Conservation (phyloP, 1,140 invertebrate species). For the Zelostemma sp. region DNA sequence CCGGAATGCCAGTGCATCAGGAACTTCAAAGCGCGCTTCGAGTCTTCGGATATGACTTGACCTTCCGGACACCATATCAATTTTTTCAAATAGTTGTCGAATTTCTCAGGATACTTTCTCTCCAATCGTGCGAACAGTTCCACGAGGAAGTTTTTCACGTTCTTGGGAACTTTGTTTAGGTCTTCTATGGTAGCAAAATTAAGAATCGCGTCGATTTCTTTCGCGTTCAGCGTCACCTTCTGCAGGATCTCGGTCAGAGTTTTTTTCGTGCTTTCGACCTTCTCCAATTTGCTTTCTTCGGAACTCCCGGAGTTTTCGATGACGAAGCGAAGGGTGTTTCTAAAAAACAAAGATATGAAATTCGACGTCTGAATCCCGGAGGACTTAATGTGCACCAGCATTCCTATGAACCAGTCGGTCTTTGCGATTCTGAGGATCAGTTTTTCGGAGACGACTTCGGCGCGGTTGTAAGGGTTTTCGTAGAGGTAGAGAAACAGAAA, state of each 20-base stretch:
- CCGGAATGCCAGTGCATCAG: slow-evolving; percentile 58
- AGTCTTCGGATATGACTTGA: slow-evolving; percentile 20
- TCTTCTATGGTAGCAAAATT: slow-evolving; percentile 42
- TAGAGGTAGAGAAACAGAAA: slow-evolving; percentile 75
- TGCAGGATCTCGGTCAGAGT: slow-evolving; percentile 69
- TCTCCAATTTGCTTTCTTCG: slow-evolving; percentile 1
- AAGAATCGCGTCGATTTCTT: slow-evolving; percentile 63
- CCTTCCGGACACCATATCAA: slow-evolving; percentile 47
- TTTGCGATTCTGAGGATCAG: slow-evolving; percentile 70
- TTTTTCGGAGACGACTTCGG: slow-evolving; percentile 66
- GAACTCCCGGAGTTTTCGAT: slow-evolving; percentile 22
- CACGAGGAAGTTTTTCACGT: slow-evolving; percentile 49
- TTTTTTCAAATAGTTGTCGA: slow-evolving; percentile 72
- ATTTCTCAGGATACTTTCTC: slow-evolving; percentile 75
- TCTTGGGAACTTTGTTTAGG: slow-evolving; percentile 15
- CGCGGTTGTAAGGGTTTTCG: slow-evolving; percentile 71
- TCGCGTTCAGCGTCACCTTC: slow-evolving; percentile 68
- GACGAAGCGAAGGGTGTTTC: slow-evolving; percentile 52
- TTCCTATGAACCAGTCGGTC: slow-evolving; percentile 69
- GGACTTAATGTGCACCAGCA: slow-evolving; percentile 69
- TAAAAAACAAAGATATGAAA: slow-evolving; percentile 71
- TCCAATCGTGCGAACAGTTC: slow-evolving; percentile 72
- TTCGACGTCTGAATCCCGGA: slow-evolving; percentile 68
- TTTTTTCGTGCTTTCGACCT: slow-evolving; percentile 28
- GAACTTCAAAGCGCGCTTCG: slow-evolving; percentile 51